A percentile compares a stretch with the other conserved stretches of the same genome.
phyloP scores from a whole-genome alignment of 1,140 invertebrate species.

The Whitmania pigra region DNA sequence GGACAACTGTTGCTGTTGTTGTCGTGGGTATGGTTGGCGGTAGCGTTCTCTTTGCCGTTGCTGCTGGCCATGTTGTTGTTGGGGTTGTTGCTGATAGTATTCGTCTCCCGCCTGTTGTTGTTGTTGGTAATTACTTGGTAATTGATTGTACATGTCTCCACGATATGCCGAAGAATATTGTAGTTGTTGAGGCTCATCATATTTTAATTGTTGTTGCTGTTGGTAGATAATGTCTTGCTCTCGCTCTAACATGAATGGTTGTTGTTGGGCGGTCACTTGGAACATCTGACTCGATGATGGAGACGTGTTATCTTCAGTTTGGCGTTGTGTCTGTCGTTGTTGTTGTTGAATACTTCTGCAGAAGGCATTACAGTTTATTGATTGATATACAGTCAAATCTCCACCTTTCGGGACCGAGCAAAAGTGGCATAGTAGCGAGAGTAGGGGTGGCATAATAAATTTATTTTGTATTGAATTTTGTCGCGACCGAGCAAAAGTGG shows the following conservation, averaged over 20 bases:
- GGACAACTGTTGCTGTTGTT: conserved; percentile 2
- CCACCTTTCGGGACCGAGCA: no score
- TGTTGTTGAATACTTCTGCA: conserved; percentile 3
- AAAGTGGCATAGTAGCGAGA: no score
- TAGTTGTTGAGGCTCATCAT: neutral
- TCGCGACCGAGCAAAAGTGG: no score
- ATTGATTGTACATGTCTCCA: neutral
- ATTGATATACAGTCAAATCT: no score
- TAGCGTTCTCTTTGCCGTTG: neutral
- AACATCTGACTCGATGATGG: neutral
- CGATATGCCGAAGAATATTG: neutral
- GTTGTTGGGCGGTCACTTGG: neutral
- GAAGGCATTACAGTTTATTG: neutral
- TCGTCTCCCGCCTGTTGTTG: neutral
- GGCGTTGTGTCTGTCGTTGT: neutral
- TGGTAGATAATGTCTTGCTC: neutral
- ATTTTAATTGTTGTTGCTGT: neutral
- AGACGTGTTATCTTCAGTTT: neutral
- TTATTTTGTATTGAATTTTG: no score
- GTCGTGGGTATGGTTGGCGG: neutral
- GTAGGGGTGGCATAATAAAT: no score
- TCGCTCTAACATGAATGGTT: neutral
- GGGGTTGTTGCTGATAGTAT: neutral
- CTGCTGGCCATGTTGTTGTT: neutral
- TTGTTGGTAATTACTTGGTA: neutral